A percentile compares a stretch with the other conserved stretches of the same genome.
These are phyloP conservation scores for Ethmia dodecea DNA, from an alignment of 2,888 invertebrate genomes.

Conservation along the genomic window DNA sequence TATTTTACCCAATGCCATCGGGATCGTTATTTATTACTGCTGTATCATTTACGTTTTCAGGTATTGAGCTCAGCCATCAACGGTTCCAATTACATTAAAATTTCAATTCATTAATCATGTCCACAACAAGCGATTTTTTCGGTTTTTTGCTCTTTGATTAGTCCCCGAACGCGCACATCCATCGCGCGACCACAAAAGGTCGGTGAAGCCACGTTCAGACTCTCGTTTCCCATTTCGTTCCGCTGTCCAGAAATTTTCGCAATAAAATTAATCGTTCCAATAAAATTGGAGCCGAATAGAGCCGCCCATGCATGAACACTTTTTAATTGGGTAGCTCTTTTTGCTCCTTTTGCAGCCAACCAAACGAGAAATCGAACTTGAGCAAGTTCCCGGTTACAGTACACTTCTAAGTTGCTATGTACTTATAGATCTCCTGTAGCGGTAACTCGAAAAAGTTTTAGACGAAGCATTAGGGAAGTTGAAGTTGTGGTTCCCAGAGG, in stretches of 20 bases:
- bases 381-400: constrained; percentile 33
- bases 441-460: background rate
- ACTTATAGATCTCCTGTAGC: background rate
- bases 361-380: constrained; percentile 62
- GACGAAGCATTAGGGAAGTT: background rate
- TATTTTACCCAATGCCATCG: constrained; percentile 20
- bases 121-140: constrained; percentile 42
- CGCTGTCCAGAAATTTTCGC: constrained; percentile 73
- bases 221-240: constrained; percentile 64
- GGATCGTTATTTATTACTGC: constrained; percentile 21
- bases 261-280: constrained; percentile 76
- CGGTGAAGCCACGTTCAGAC: constrained; percentile 47
- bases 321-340: constrained; percentile 72
- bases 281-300: constrained; percentile 70
- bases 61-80: constrained; percentile 36
- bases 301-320: constrained; percentile 71
- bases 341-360: constrained; percentile 56
- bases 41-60: constrained; percentile 15
- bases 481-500: background rate
- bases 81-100: constrained; percentile 57
- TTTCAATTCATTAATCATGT: constrained; percentile 55
- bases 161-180: constrained; percentile 59
- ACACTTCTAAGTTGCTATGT: constrained; percentile 2
- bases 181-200: constrained; percentile 63
- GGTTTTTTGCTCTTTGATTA: constrained; percentile 57